Percentiles rank a stretch among this genome's conserved stretches.
These are phyloP conservation scores for Eulithis prunata DNA, from an alignment of 2,888 invertebrate genomes.

Conservation along the genomic window DNA sequence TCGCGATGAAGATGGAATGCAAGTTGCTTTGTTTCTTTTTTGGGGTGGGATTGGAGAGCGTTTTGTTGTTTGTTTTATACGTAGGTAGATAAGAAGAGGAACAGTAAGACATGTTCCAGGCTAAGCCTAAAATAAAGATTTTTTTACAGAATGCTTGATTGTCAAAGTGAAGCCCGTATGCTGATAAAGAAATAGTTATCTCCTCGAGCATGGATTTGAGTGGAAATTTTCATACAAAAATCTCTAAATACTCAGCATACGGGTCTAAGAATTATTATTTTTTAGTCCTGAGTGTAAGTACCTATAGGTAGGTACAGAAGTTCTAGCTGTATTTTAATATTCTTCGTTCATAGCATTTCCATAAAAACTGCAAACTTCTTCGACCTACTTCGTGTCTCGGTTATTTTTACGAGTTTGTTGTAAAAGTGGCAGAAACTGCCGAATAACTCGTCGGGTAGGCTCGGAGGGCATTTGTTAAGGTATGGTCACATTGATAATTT, in stretches of 20 bases:
- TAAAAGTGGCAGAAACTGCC: conserved; percentile 58
- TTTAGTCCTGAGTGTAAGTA: no score
- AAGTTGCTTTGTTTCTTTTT: conserved; percentile 30
- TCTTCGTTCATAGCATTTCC: conserved; percentile 21
- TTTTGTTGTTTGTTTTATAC: conserved; percentile 18
- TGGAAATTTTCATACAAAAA: no score
- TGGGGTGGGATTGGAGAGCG: conserved; percentile 5
- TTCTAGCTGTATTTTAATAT: conserved; percentile 3
- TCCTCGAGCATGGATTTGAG: no score
- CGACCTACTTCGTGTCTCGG: conserved; percentile 33
- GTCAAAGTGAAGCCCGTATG: no score
- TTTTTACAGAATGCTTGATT: no score
- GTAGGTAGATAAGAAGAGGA: background rate
- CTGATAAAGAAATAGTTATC: no score
- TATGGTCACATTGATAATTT: conserved; percentile 30
- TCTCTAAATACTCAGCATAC: no score
- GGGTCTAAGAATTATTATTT: no score
- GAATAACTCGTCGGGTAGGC: conserved; percentile 51
- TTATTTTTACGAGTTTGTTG: conserved; percentile 48
- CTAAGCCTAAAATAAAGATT: no score
- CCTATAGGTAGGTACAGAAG: background rate
- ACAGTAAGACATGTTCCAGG: no score
- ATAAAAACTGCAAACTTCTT: conserved; percentile 23
- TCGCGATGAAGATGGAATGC: conserved; percentile 29
- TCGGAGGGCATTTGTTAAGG: conserved; percentile 52